Base-by-base conservation (phyloP, 2,113 vertebrate genomes). In the Bujurquina vittata region DNA sequence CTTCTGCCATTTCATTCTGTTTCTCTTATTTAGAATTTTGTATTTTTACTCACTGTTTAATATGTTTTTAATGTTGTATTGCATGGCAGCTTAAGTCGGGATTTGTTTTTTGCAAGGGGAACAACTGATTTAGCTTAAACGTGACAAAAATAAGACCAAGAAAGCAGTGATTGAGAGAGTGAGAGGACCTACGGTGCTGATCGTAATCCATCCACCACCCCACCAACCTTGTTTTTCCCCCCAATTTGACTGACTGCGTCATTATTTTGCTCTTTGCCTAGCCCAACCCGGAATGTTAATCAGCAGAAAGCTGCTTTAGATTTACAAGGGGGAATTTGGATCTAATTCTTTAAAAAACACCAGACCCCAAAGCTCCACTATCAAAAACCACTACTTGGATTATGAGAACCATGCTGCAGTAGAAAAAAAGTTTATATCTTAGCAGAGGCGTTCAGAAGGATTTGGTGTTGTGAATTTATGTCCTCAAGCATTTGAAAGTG, bases 271-370 rank as follows among this genome's bases (percentile, higher is more conserved):
- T 78, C 72, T 31, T 75, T 82, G 22, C 82, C 46, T 63, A 46
- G 81, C 79, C 73, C 78, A 86, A 85, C 26, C 18, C 29, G 86
- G 91, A 91, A 94, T 91, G 88, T 93, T 94, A 94, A 93, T 91
- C 89, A 89, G 83, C 78, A 89, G 62, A 93, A 91, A 93, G 91
- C 92, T 84, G 93, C 92, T 94, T 93, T 88, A 90, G 87, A 92
- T 93, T 94, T 92, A 86, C 83, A 80, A 89, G 81, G 59, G 81
- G 80, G 89, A 87, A 85, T 89, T 89, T 91, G 84, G 75, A 87
- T 84, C 55, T 76, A 67, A 78, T 73, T 65, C 84, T 88, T 91
- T 91, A 75, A 91, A 37, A 72, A 91, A 91, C 75, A 18, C 85
- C 83, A 88, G 85, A 65, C 37, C 83, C 82, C 29, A 87, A 82